A percentile compares a stretch with the other conserved stretches of the same genome.
Evolutionary conservation across 64 coral and sea anemone species (phyloP).

Genomic region (Pocillopora verrucosa): DNA sequence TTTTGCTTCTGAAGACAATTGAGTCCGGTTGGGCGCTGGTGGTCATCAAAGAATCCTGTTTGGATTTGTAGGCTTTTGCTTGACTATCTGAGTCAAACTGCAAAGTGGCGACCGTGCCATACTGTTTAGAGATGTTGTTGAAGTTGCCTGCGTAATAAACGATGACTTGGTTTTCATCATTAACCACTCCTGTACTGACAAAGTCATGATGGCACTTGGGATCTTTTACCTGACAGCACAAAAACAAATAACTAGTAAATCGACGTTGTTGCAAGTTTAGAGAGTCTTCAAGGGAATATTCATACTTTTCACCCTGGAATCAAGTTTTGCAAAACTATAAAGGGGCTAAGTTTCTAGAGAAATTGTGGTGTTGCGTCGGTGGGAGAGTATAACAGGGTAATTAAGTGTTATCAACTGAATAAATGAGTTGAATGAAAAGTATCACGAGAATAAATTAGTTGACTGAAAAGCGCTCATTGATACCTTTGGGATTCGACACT

Average conservation of each 20-base stretch:
- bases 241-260: not conserved
- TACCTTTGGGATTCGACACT: too few species aligned
- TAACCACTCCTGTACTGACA: slow-evolving; percentile 22
- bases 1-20: slow-evolving; percentile 16
- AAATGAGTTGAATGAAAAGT: too few species aligned
- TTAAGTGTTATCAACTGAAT: too few species aligned
- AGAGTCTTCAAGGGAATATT: too few species aligned
- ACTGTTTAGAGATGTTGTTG: slow-evolving; percentile 39
- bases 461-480: too few species aligned
- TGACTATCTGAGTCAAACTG: slow-evolving; percentile 24
- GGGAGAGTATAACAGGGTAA: too few species aligned
- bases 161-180: not conserved
- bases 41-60: not conserved
- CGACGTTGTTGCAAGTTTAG: not conserved
- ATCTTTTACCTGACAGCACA: slow-evolving; percentile 42
- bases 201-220: slow-evolving; percentile 52
- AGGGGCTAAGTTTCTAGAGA: too few species aligned
- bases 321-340: too few species aligned
- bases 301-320: too few species aligned
- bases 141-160: slow-evolving; percentile 52
- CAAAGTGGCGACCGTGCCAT: slow-evolving; percentile 11
- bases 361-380: too few species aligned
- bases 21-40: not conserved
- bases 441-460: too few species aligned
- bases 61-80: not conserved